Evolutionary conservation across 2,888 invertebrate genomes (phyloP).

Genomic region (Amblyjoppa fuscipennis): DNA sequence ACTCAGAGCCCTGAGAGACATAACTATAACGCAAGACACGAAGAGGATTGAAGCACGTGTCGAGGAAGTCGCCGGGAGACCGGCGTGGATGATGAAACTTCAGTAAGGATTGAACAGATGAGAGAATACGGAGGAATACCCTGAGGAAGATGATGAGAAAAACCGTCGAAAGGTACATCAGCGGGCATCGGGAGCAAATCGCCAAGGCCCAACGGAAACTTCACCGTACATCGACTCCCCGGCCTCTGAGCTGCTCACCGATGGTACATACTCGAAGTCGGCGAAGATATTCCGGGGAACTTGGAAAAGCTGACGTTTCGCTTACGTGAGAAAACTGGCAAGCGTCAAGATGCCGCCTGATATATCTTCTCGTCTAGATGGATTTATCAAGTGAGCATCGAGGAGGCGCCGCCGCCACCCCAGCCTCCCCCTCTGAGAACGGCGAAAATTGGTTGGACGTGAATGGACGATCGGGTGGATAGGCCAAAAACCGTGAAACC

Average conservation of each 20-base stretch:
- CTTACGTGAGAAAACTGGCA: slow-evolving; percentile 76
- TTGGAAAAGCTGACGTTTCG: slow-evolving; percentile 82
- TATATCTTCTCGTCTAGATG: slow-evolving; percentile 67
- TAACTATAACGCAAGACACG: neutral
- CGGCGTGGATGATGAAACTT: slow-evolving; percentile 1
- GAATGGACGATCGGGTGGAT: slow-evolving; percentile 50
- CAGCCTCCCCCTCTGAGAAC: slow-evolving; percentile 67
- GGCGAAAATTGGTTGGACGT: slow-evolving; percentile 70
- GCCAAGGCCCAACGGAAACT: neutral
- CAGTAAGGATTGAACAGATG: slow-evolving; percentile 12
- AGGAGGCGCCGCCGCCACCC: slow-evolving; percentile 33
- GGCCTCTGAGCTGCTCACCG: neutral
- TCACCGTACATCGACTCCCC: neutral
- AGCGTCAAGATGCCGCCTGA: slow-evolving; percentile 38
- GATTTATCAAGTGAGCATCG: slow-evolving; percentile 73
- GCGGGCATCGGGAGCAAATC: neutral
- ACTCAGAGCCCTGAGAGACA: slow-evolving; percentile 23
- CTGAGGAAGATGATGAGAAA: neutral
- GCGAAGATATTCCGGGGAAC: neutral
- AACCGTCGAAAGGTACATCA: neutral
- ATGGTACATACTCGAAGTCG: neutral
- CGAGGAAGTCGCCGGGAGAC: neutral
- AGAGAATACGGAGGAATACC: neutral
- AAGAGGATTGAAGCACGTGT: neutral
- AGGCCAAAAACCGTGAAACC: slow-evolving; percentile 20